Percentiles rank a stretch among this genome's conserved stretches.
These are phyloP conservation scores for Trichonephila clavata DNA, from an alignment of 1,140 invertebrate genomes.

Conservation along the genomic window DNA sequence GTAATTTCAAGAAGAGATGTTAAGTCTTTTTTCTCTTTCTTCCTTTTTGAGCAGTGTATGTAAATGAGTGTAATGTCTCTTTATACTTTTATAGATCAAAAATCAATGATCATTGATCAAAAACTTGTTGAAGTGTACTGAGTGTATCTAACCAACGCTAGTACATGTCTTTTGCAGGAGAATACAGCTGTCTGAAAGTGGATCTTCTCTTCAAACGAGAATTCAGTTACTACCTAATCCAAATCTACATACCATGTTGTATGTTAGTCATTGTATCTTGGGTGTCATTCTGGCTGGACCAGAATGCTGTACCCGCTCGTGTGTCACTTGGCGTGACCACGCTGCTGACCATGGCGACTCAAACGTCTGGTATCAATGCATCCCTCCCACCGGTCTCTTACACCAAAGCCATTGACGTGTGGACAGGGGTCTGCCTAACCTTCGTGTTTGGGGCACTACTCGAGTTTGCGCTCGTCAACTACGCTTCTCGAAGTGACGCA, in stretches of 20 bases:
- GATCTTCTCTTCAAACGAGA: constrained; percentile 81
- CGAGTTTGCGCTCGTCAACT: constrained; percentile 98
- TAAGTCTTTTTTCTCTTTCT: too few species aligned
- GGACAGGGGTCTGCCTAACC: constrained; percentile 97
- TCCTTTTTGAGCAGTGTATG: too few species aligned
- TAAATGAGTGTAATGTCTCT: too few species aligned
- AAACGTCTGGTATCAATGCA: constrained; percentile 92
- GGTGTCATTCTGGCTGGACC: constrained; percentile 84
- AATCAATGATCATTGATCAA: too few species aligned
- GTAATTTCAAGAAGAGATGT: too few species aligned
- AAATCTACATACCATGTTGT: constrained; percentile 83
- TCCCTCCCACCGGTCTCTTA: constrained; percentile 98
- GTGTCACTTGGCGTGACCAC: constrained; percentile 83
- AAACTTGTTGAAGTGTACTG: background rate
- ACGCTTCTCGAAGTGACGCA: constrained; percentile 95
- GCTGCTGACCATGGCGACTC: constrained; percentile 84
- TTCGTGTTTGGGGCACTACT: constrained; percentile 97
- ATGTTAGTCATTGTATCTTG: constrained; percentile 85
- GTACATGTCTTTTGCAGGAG: constrained; percentile 75
- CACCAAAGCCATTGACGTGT: constrained; percentile 98
- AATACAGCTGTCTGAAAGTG: constrained; percentile 79
- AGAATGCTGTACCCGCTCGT: constrained; percentile 82
- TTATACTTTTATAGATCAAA: too few species aligned
- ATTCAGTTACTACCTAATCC: constrained; percentile 82
- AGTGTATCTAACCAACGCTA: constrained; percentile 44